Evolutionary conservation across 2,113 vertebrate genomes (phyloP), one percentile per base, ranked within the genome.

Genomic region (Pleuronectes platessa): DNA sequence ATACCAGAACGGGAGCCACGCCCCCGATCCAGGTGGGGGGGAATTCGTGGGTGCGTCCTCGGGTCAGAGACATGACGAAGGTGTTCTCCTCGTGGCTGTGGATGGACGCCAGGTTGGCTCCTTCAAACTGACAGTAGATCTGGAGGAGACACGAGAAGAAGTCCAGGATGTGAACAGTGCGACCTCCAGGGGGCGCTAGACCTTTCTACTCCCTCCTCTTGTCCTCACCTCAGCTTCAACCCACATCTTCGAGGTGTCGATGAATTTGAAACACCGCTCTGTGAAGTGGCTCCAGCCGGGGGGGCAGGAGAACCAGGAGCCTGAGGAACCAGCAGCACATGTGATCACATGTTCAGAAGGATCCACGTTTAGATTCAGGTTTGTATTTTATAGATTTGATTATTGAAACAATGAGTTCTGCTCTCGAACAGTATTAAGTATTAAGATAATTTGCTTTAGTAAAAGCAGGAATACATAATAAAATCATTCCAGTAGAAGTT

Each of bases 1-100:
- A 0, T 72, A 84, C 85, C 1, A 73, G 0, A 0, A 86, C 0
- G 13, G 12, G n/a, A 3, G 76, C 42, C 0, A 4, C 24, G 37
- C 82, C 89, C 0, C 89, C 86, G 17, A 84, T 58, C 89, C 89
- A 90, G 61, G 61, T 20, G 0, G 42, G 1, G 0, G 89, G 86
- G 68, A 90, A 86, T 7, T 12, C 0, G 9, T 70, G 0, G 9
- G 31, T 51, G 3, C 62, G 1, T 14, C 3, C 76, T 59, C 51
- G 23, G 71, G 67, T 89, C 83, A 89, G n/a, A 20, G 7, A 5
- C 65, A 72, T 21, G 31, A 90, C 0, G 27, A 80, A 86, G 20
- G 23, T 15, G 4, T 68, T 66, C 54, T 86, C 70, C 42, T 82
- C 59, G 0, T 23, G 0, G 2, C 76, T 78, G 73, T 82, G 85